A percentile compares a stretch with the other conserved stretches of the same genome.
phyloP scores from a whole-genome alignment of 2,113 vertebrate genomes.

The Chamaea fasciata region DNA sequence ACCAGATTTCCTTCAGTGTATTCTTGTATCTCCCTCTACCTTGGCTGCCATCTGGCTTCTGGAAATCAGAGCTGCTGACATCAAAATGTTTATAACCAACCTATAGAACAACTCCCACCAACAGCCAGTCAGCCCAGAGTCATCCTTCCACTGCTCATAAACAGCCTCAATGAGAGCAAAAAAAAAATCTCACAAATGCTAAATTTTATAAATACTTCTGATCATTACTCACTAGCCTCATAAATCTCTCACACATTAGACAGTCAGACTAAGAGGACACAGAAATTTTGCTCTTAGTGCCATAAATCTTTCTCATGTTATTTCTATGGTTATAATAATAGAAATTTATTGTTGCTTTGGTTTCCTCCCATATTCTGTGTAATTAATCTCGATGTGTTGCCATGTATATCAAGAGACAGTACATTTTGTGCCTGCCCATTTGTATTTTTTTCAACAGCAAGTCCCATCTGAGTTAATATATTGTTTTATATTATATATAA shows the following conservation, averaged over 20 bases:
- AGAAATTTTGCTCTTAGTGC: conserved; percentile 26
- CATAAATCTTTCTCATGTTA: conserved; percentile 40
- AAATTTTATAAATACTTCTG: conserved; percentile 26
- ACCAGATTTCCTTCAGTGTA: not conserved
- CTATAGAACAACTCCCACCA: not conserved
- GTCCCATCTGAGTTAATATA: conserved; percentile 71
- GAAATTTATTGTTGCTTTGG: conserved; percentile 53
- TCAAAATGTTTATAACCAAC: not conserved
- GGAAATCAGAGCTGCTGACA: not conserved
- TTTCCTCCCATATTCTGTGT: conserved; percentile 20
- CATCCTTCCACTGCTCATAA: not conserved
- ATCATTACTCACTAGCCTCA: not conserved
- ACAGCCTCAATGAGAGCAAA: not conserved
- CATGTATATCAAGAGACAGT: conserved; percentile 2
- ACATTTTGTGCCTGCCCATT: conserved; percentile 42
- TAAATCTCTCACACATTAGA: conserved; percentile 41
- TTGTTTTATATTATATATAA: conserved; percentile 65
- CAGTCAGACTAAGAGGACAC: conserved; percentile 35
- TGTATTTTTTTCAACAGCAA: conserved; percentile 29
- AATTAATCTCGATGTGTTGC: conserved; percentile 48
- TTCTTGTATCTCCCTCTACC: not conserved
- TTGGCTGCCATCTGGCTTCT: not conserved
- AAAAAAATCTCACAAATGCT: conserved; percentile 22
- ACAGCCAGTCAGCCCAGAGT: not conserved
- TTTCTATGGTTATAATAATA: conserved; percentile 30